Conservation (phyloP, 1,140 invertebrate species). For the Euwallacea fornicatus region DNA sequence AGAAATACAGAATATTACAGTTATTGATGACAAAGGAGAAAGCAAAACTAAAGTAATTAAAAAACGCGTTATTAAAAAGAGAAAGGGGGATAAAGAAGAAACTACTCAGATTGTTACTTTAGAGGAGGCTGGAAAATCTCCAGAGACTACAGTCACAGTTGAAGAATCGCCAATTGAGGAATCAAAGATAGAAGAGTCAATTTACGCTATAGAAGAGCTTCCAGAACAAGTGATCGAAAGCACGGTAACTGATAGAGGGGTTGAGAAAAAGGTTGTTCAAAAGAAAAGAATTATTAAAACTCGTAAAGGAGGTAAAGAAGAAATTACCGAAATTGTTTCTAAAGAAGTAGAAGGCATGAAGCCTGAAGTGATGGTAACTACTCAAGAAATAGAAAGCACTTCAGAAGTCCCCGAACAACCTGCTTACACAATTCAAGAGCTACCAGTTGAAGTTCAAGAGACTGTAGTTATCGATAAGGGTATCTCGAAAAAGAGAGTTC, state of each 20-base stretch:
- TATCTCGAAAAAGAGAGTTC: slow-evolving; percentile 43
- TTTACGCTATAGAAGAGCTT: slow-evolving; percentile 47
- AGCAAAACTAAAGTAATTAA: slow-evolving; percentile 41
- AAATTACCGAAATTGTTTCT: slow-evolving; percentile 56
- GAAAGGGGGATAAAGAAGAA: slow-evolving; percentile 44
- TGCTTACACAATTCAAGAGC: slow-evolving; percentile 18
- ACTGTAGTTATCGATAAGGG: slow-evolving; percentile 44
- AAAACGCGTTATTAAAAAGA: slow-evolving; percentile 48
- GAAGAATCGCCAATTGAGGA: slow-evolving; percentile 42
- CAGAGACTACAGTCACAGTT: slow-evolving; percentile 38
- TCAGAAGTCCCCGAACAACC: slow-evolving; percentile 54
- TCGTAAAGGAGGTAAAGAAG: slow-evolving; percentile 52
- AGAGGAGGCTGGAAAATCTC: slow-evolving; percentile 28
- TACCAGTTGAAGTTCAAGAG: slow-evolving; percentile 41
- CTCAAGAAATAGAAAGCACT: slow-evolving; percentile 44
- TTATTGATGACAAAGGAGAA: slow-evolving; percentile 43
- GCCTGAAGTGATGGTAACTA: slow-evolving; percentile 46
- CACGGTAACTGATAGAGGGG: slow-evolving; percentile 50
- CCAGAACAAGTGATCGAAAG: slow-evolving; percentile 52
- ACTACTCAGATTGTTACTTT: slow-evolving; percentile 45
- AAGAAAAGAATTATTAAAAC: slow-evolving; percentile 54
- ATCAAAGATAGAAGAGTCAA: slow-evolving; percentile 44
- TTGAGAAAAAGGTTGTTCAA: slow-evolving; percentile 43
- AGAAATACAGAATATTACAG: slow-evolving; percentile 44
- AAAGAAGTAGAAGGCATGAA: slow-evolving; percentile 54